phyloP scores from a whole-genome alignment of 2,888 invertebrate genomes.

The Alloplasta piceator region DNA sequence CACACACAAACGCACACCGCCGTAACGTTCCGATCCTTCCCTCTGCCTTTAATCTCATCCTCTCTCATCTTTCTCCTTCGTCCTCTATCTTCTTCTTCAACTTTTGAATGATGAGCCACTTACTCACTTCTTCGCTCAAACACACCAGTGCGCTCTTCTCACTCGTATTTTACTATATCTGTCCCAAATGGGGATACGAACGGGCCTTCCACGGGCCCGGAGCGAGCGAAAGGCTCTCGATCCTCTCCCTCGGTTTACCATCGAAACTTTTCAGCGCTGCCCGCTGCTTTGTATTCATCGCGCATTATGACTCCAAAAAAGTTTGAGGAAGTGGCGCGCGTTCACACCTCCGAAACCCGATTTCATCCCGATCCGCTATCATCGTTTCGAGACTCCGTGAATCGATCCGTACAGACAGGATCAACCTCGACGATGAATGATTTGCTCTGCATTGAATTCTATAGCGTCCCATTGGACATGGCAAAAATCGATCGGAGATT shows the following conservation, averaged over 20 bases:
- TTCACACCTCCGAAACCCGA: conserved; percentile 64
- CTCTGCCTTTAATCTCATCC: conserved; percentile 11
- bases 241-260: conserved; percentile 37
- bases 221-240: conserved; percentile 5
- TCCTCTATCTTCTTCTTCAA: conserved; percentile 59
- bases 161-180: conserved; percentile 74
- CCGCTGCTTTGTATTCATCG: conserved; percentile 67
- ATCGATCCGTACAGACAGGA: no score
- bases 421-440: no score
- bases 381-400: no score
- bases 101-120: conserved; percentile 55
- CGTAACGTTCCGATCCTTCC: conserved; percentile 53
- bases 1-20: no score
- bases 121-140: conserved; percentile 52
- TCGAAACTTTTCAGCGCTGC: conserved; percentile 61
- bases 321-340: conserved; percentile 67
- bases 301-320: conserved; percentile 58
- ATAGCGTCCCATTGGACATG: no score
- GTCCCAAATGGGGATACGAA: conserved; percentile 63
- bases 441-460: no score
- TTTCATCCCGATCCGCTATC: conserved; percentile 20
- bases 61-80: conserved; percentile 46
- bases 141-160: conserved; percentile 60
- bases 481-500: no score
- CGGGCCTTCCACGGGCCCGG: conserved; percentile 31